Evolutionary conservation across 2,888 invertebrate species (phyloP).

Genomic region (Tubulanus polymorphus): DNA sequence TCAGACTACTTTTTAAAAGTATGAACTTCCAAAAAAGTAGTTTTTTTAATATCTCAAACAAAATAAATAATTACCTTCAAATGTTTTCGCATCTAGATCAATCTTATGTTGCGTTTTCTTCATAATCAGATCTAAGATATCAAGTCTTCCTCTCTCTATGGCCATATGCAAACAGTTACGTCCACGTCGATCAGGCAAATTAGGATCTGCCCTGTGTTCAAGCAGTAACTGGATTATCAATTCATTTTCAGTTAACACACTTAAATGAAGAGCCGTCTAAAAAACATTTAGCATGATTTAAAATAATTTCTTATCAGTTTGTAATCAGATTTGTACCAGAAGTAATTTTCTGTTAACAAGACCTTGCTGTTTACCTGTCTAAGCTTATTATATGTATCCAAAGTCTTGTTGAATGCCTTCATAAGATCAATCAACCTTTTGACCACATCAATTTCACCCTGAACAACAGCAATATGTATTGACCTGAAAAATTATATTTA

Average conservation of each 20-base stretch:
- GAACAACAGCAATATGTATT: slow-evolving; percentile 11
- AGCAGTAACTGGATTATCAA: background rate
- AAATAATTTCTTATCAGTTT: background rate
- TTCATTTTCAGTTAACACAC: background rate
- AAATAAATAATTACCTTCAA: too few relatives aligned
- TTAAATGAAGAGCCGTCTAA: background rate
- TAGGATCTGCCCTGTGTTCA: background rate
- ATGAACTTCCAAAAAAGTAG: too few relatives aligned
- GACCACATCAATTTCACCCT: slow-evolving; percentile 6
- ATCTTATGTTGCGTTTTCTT: too few relatives aligned
- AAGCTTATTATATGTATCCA: slow-evolving; percentile 8
- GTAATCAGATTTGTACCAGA: too few relatives aligned
- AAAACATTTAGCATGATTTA: background rate
- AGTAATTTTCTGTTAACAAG: too few relatives aligned
- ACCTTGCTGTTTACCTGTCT: slow-evolving; percentile 6
- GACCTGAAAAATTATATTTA: slow-evolving; percentile 13
- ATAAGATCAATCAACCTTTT: slow-evolving; percentile 8
- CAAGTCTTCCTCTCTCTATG: background rate
- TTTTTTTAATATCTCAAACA: too few relatives aligned
- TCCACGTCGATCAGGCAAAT: background rate
- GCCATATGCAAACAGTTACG: background rate
- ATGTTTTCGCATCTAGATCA: too few relatives aligned
- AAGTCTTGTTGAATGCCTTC: background rate
- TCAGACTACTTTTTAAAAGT: too few relatives aligned
- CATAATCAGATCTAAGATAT: too few relatives aligned